A percentile compares a stretch with the other conserved stretches of the same genome.
Evolutionary conservation across 2,888 invertebrate genomes (phyloP).

Genomic region (Euphydryas editha): DNA sequence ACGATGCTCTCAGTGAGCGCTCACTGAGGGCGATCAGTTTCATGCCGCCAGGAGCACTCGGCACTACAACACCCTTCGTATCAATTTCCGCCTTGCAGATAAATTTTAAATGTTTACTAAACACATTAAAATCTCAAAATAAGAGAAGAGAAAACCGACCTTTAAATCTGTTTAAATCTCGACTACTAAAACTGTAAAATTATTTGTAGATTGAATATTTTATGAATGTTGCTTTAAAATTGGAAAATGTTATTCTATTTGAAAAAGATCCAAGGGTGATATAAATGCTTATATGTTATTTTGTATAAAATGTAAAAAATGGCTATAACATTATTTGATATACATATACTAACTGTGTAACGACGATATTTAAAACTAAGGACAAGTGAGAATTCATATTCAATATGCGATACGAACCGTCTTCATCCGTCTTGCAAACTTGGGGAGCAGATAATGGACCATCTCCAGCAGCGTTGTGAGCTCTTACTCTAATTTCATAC

Average conservation of each 20-base stretch:
- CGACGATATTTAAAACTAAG: neutral
- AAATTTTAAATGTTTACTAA: neutral
- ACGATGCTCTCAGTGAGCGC: constrained; percentile 91
- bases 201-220: too few relatives aligned
- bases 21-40: constrained; percentile 92
- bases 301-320: too few relatives aligned
- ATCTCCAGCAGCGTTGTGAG: constrained; percentile 93
- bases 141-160: too few relatives aligned
- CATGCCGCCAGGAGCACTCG: constrained; percentile 92
- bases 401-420: constrained; percentile 80
- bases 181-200: too few relatives aligned
- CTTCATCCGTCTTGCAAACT: constrained; percentile 93
- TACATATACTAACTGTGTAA: too few relatives aligned
- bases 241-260: too few relatives aligned
- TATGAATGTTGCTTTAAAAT: too few relatives aligned
- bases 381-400: constrained; percentile 4
- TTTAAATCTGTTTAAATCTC: too few relatives aligned
- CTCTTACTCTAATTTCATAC: constrained; percentile 92
- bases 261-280: too few relatives aligned
- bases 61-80: constrained; percentile 81
- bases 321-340: too few relatives aligned
- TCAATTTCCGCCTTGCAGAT: constrained; percentile 1
- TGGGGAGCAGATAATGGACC: constrained; percentile 90
- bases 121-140: too few relatives aligned
- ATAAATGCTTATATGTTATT: too few relatives aligned